A percentile compares a stretch with the other conserved stretches of the same genome.
Conservation (phyloP, 2,113 vertebrate genomes). For the Terrapene triunguis region DNA sequence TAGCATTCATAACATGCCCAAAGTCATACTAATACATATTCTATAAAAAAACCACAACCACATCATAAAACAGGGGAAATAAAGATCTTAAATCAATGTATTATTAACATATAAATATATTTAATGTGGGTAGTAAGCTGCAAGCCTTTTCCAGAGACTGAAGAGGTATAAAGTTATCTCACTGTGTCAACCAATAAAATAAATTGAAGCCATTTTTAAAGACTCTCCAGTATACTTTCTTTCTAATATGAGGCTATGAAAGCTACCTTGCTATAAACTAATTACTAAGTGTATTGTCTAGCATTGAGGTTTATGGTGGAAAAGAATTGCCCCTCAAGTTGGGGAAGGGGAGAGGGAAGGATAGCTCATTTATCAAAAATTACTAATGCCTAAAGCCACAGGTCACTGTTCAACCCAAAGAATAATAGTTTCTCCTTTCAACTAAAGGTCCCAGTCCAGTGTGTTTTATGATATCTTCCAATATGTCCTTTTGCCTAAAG, state of each 20-base stretch:
- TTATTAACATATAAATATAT: not conserved
- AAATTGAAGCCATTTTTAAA: not conserved
- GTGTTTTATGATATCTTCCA: constrained; percentile 47
- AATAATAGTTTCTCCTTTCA: constrained; percentile 71
- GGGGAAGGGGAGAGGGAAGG: not conserved
- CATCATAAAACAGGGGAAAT: not conserved
- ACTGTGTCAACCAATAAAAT: constrained; percentile 10
- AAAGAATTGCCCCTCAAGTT: constrained; percentile 37
- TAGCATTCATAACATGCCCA: constrained; percentile 37
- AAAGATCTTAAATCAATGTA: not conserved
- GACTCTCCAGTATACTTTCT: not conserved
- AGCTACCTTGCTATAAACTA: not conserved
- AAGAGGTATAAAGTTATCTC: not conserved
- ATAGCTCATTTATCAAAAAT: constrained; percentile 66
- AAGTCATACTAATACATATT: constrained; percentile 24
- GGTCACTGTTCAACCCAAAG: constrained; percentile 68
- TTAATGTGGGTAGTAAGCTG: not conserved
- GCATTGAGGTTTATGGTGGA: constrained; percentile 39
- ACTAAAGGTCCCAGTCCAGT: constrained; percentile 52
- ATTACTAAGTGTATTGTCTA: not conserved
- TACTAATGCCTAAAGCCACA: constrained; percentile 66
- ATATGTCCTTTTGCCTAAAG: constrained; percentile 55
- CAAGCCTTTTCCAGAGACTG: not conserved
- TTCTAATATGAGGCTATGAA: not conserved
- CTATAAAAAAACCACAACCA: not conserved